A percentile compares a stretch with the other conserved stretches of the same genome.
Conservation (phyloP, 2,888 invertebrate genomes). For the Philereme transversata region DNA sequence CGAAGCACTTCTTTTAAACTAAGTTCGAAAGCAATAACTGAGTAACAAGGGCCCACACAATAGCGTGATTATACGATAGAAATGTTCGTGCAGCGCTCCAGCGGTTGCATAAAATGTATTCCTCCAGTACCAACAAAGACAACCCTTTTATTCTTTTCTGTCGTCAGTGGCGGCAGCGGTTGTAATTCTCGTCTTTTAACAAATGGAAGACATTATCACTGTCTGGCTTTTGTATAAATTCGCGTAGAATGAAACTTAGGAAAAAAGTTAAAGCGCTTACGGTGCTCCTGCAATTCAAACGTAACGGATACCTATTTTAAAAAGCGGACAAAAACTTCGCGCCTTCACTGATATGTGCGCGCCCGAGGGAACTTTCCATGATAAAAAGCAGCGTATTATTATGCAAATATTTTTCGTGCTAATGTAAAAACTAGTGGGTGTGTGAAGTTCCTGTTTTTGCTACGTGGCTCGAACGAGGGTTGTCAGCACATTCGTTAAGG, state of each 20-base stretch:
- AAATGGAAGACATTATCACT: slow-evolving; percentile 79
- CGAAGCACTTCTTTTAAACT: slow-evolving; percentile 39
- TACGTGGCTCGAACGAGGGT: slow-evolving; percentile 40
- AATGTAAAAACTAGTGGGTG: slow-evolving; percentile 34
- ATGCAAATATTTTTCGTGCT: slow-evolving; percentile 40
- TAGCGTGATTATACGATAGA: slow-evolving; percentile 61
- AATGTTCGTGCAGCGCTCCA: slow-evolving; percentile 54
- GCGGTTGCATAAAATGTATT: slow-evolving; percentile 72
- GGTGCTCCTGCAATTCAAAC: slow-evolving; percentile 63
- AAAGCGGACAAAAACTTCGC: slow-evolving; percentile 56
- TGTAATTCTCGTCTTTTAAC: slow-evolving; percentile 78
- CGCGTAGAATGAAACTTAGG: slow-evolving; percentile 73
- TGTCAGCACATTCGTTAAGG: slow-evolving; percentile 42
- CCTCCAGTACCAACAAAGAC: slow-evolving; percentile 69
- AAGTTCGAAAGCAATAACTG: slow-evolving; percentile 47
- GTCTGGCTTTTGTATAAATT: slow-evolving; percentile 78
- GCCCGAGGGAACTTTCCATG: slow-evolving; percentile 46
- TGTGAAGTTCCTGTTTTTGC: slow-evolving; percentile 38
- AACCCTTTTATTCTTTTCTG: slow-evolving; percentile 74
- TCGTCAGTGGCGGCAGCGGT: slow-evolving; percentile 64
- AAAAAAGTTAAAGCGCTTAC: slow-evolving; percentile 72
- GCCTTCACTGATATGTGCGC: slow-evolving; percentile 46
- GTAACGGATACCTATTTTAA: slow-evolving; percentile 59
- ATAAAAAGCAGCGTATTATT: slow-evolving; percentile 44
- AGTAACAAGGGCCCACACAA: slow-evolving; percentile 52